These are phyloP conservation scores for Loris lydekkerianus DNA, from an alignment of 2,797 vertebrate genomes.

Conservation along the genomic window DNA sequence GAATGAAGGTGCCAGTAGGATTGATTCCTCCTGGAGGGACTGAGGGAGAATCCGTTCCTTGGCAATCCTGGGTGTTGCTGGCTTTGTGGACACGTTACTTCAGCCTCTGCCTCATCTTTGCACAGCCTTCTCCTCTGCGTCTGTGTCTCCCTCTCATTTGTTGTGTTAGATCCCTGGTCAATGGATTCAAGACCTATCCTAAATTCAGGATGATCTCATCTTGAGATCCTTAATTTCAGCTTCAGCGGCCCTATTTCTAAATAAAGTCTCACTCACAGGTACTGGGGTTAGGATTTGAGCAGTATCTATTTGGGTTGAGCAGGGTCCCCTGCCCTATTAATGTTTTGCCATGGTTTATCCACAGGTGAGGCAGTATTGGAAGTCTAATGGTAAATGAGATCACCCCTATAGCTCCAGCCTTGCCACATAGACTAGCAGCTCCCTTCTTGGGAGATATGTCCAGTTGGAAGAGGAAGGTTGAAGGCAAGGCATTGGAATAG, in stretches of 20 bases:
- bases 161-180: not conserved
- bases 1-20: not conserved
- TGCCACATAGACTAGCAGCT: not conserved
- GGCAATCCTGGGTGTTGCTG: rapidly evolving
- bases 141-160: not conserved
- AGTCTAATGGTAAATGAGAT: not conserved
- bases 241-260: not conserved
- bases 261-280: not conserved
- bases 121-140: not conserved
- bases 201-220: not conserved
- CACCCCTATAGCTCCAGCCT: not conserved
- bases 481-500: not conserved
- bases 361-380: not conserved
- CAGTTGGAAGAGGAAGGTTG: not conserved
- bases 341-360: not conserved
- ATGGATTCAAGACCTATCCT: not conserved
- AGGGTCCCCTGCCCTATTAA: rapidly evolving
- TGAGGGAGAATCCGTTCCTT: not conserved
- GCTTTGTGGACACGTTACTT: no score
- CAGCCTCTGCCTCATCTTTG: not conserved
- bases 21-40: not conserved
- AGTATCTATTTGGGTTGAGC: not conserved
- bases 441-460: not conserved
- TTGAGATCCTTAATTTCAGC: not conserved
- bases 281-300: not conserved